These are phyloP conservation scores for Seira musarum DNA, from an alignment of 2,888 invertebrate genomes.

Conservation along the genomic window DNA sequence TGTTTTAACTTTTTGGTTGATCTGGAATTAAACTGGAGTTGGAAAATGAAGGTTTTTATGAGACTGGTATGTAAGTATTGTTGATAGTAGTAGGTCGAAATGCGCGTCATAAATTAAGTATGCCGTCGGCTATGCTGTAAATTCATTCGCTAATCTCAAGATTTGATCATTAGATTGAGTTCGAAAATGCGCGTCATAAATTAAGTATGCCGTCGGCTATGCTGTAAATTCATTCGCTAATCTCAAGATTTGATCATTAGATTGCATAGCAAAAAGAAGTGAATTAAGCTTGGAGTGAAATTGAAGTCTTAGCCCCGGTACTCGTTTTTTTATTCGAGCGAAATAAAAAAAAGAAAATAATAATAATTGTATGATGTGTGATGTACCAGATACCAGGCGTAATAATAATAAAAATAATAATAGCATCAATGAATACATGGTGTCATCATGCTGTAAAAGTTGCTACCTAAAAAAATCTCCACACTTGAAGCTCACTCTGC, in stretches of 20 bases:
- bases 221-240: conserved; percentile 45
- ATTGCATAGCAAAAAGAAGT: background rate
- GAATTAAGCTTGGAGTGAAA: background rate
- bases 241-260: conserved; percentile 45
- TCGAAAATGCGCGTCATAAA: conserved; percentile 35
- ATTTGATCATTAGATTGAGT: conserved; percentile 36
- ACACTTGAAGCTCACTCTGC: too few relatives aligned
- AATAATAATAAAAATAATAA: conserved; percentile 2
- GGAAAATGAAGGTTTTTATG: background rate
- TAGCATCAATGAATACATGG: conserved; percentile 25
- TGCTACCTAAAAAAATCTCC: too few relatives aligned
- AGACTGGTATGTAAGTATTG: background rate
- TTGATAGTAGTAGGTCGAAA: background rate
- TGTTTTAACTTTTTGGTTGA: too few relatives aligned
- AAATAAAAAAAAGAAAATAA: background rate
- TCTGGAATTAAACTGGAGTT: background rate
- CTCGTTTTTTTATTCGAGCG: background rate
- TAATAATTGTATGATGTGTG: conserved; percentile 23
- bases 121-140: conserved; percentile 23
- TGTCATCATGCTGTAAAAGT: too few relatives aligned
- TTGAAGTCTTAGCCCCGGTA: background rate
- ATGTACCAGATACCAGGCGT: conserved; percentile 16
- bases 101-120: conserved; percentile 40
- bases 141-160: conserved; percentile 30
- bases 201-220: conserved; percentile 46